Base-by-base conservation (phyloP, 92 coral and sea anemone species). In the Phenganax marumi region DNA sequence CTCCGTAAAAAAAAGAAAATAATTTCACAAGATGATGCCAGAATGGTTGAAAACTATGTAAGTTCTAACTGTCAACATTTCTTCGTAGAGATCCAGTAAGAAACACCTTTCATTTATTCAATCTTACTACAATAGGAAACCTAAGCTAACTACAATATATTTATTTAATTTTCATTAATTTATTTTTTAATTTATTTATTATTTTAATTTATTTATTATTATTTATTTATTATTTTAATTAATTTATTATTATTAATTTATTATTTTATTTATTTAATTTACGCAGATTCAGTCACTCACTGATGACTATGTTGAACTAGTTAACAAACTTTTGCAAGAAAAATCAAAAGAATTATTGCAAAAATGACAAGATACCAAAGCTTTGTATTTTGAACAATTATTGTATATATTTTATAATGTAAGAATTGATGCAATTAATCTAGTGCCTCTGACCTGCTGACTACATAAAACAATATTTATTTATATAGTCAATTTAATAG, bases 21-120 rank as follows among this genome's bases (percentile, higher is more conserved):
- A 60, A 87, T 88, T 71, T 92, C 98, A 26, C 93, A 92, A 68
- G 98, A 94, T 80, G 93, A 92, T 76, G 85, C 86, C 18, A 89
- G 85, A 73, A 90, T 74, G 56, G 94, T 94, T 54, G 98, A 94
- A 77, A 90, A 91, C 76, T 90, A 92, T 97, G 98, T 94, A 83
- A 46, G 66, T 79, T 24, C 14, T 12, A 7, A 53, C 10, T 22
- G 12, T 53, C 23, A 11, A 60, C 68, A 53, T 26, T 23, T 68
- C 17, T 0, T 68, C 48, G 0, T 26, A 46, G 10, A 6, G 21
- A 18, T 18, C 65, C 21, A 58, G 65, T 58, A 12, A 16, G 43
- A 33, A 33, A 33, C 43, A 33, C 43, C 43, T 33, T 33, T 1
- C 43, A 33, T 33, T 33, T 2, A 33, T 33, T 33, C 43, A 33